phyloP scores from a whole-genome alignment of 2,113 vertebrate genomes.

The Montifringilla adamsi region DNA sequence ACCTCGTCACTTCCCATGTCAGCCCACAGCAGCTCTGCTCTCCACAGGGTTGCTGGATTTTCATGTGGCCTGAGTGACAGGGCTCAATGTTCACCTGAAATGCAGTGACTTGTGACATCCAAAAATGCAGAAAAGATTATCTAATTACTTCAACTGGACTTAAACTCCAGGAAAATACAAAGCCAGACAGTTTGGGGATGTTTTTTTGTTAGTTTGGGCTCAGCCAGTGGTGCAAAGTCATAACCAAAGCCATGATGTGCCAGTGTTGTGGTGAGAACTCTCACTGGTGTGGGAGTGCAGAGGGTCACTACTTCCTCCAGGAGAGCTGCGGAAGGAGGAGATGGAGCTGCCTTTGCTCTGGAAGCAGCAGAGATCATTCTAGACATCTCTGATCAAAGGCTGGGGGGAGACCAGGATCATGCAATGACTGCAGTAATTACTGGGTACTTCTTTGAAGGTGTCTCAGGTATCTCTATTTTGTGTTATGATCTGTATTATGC shows the following conservation, averaged over 20 bases:
- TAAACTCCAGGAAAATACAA: background rate
- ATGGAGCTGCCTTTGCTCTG: background rate
- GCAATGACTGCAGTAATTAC: background rate
- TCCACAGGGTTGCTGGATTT: background rate
- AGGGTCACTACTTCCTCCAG: background rate
- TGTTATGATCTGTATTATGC: background rate
- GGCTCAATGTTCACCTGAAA: background rate
- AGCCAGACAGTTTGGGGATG: background rate
- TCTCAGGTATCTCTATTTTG: background rate
- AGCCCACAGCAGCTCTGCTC: background rate
- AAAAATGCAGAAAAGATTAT: background rate
- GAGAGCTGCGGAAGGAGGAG: background rate
- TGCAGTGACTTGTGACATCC: background rate
- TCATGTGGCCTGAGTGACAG: background rate
- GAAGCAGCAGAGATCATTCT: background rate
- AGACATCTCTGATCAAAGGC: background rate
- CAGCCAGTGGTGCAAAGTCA: background rate
- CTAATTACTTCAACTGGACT: background rate
- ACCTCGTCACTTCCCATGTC: fast-evolving
- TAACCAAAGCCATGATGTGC: background rate
- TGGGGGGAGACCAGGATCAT: background rate
- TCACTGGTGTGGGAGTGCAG: fast-evolving
- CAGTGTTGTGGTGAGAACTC: background rate
- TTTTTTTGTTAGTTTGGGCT: background rate
- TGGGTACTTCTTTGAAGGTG: background rate